Evolutionary conservation across 2,888 invertebrate species (phyloP).

Genomic region (Drosophila lacicola): DNA sequence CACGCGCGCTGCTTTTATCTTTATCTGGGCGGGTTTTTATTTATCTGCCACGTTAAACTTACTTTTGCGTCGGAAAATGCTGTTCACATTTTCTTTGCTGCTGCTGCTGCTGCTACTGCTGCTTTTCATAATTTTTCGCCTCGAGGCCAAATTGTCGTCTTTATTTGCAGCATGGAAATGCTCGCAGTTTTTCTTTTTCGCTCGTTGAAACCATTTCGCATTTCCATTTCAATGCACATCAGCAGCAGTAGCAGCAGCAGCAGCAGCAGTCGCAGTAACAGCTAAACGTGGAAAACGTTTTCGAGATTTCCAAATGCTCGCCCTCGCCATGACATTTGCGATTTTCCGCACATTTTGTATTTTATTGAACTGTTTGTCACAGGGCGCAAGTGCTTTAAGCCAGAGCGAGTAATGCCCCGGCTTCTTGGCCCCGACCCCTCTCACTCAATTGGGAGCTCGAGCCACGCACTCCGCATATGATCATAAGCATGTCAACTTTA

Average conservation of each 20-base stretch:
- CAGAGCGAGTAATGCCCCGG: constrained; percentile 3
- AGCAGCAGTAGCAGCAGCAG: constrained; percentile 33
- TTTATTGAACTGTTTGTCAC: constrained; percentile 82
- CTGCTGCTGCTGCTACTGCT: constrained; percentile 11
- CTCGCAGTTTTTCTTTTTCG: constrained; percentile 35
- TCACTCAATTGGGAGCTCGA: too few relatives aligned
- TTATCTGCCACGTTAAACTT: constrained; percentile 82
- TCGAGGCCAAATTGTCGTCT: constrained; percentile 79
- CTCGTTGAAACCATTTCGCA: constrained; percentile 48
- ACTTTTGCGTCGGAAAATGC: constrained; percentile 53
- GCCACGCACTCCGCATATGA: constrained; percentile 30
- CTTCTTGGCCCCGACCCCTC: background rate
- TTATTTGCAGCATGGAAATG: constrained; percentile 77
- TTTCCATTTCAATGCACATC: constrained; percentile 77
- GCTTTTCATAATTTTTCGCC: constrained; percentile 78
- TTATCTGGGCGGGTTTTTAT: constrained; percentile 76
- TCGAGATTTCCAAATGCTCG: constrained; percentile 59
- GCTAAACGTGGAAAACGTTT: constrained; percentile 70
- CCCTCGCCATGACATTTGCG: constrained; percentile 74
- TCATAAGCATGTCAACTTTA: constrained; percentile 76
- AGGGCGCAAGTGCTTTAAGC: constrained; percentile 54
- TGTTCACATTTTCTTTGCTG: constrained; percentile 25
- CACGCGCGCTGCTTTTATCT: constrained; percentile 61
- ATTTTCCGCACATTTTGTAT: constrained; percentile 83
- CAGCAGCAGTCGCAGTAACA: constrained; percentile 33